These are phyloP conservation scores for Galagoides demidoff DNA, from an alignment of 2,797 vertebrate genomes.

Conservation along the genomic window DNA sequence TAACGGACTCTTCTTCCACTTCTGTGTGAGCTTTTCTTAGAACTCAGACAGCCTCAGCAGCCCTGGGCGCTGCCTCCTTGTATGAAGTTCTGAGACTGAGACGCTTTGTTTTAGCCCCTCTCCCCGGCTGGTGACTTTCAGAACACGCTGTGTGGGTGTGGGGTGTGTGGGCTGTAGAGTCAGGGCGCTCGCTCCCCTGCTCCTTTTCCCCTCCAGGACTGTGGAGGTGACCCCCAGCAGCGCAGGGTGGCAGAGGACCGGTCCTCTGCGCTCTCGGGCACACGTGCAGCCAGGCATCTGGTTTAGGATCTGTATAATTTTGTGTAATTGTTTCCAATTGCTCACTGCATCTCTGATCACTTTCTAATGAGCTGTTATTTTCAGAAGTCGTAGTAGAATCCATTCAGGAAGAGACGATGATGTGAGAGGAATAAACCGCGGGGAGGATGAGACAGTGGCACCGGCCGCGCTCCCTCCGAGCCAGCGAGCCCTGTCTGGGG, in stretches of 20 bases:
- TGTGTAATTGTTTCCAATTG: slow-evolving; percentile 55
- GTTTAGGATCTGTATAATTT: slow-evolving; percentile 59
- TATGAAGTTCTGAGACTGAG: fast-evolving
- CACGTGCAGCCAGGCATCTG: not conserved
- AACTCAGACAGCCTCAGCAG: not conserved
- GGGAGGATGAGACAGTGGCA: not conserved
- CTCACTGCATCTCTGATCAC: slow-evolving; percentile 62
- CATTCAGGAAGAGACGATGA: slow-evolving; percentile 33
- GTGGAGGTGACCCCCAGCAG: not conserved
- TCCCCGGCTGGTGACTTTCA: not conserved
- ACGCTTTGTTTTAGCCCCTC: not conserved
- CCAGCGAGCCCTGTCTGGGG: fast-evolving
- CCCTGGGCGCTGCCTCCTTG: fast-evolving
- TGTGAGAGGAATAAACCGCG: not conserved
- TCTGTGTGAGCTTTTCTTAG: not conserved
- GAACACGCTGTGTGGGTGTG: not conserved
- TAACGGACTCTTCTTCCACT: fast-evolving
- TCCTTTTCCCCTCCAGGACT: not conserved
- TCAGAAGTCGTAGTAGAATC: slow-evolving; percentile 49
- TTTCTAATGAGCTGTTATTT: slow-evolving; percentile 75
- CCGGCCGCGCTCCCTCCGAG: fast-evolving
- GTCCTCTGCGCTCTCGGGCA: not conserved
- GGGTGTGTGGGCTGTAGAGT: not conserved
- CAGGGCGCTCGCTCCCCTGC: fast-evolving
- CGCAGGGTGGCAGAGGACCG: fast-evolving